Evolutionary conservation across 2,113 vertebrate species (phyloP).

Genomic region (Porphyrio hochstetteri): DNA sequence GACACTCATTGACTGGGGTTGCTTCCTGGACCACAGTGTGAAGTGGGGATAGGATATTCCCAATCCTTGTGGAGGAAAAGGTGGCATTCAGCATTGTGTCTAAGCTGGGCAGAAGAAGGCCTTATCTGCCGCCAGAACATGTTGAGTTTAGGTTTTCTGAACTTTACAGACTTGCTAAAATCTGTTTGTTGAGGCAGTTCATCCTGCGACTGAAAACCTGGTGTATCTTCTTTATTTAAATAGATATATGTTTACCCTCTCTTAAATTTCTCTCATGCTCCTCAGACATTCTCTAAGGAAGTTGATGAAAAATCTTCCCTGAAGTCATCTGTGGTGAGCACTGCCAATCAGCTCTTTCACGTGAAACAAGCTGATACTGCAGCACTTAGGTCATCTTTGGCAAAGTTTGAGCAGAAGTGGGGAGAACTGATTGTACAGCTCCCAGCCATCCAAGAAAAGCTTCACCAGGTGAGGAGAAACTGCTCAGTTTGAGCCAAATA

Average conservation of each 20-base stretch:
- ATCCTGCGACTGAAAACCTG: neutral
- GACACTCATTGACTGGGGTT: neutral
- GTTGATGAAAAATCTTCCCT: constrained; percentile 78
- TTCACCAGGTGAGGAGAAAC: constrained; percentile 82
- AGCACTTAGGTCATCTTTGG: constrained; percentile 72
- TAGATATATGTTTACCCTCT: neutral
- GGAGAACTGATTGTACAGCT: constrained; percentile 74
- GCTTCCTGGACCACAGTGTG: neutral
- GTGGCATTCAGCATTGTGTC: neutral
- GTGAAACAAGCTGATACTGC: constrained; percentile 78
- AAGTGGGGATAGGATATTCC: neutral
- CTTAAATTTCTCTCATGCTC: neutral
- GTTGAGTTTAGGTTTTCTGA: neutral
- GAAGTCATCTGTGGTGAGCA: constrained; percentile 78
- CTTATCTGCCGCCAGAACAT: neutral
- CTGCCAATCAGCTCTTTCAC: constrained; percentile 82
- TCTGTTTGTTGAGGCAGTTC: neutral
- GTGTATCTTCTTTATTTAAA: neutral
- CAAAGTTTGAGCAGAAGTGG: constrained; percentile 85
- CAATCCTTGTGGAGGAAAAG: neutral
- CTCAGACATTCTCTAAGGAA: constrained; percentile 85
- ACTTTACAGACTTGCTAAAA: neutral
- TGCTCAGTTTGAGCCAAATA: neutral
- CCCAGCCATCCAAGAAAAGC: constrained; percentile 78
- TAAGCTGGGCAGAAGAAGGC: neutral